A percentile compares a stretch with the other conserved stretches of the same genome.
Evolutionary conservation across 2,888 invertebrate species (phyloP).

Genomic region (Ypsolopha scabrella): DNA sequence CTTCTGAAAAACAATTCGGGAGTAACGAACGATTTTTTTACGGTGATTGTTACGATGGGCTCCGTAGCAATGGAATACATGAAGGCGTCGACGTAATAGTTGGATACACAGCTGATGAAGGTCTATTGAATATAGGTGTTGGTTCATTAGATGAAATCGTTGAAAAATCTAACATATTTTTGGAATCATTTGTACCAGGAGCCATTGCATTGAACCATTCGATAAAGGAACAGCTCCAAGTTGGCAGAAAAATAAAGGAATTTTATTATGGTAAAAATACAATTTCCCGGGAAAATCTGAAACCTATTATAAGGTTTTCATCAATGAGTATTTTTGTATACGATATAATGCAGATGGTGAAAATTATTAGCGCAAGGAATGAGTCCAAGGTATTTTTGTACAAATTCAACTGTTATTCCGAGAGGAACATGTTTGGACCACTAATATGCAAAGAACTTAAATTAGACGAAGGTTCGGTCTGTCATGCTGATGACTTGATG

Average conservation of each 20-base stretch:
- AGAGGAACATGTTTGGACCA: conserved; percentile 25
- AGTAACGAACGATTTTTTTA: conserved; percentile 31
- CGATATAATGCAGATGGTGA: conserved; percentile 21
- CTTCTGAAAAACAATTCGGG: conserved; percentile 32
- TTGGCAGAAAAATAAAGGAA: conserved; percentile 26
- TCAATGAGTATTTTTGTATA: conserved; percentile 23
- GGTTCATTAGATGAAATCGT: conserved; percentile 15
- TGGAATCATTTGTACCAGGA: conserved; percentile 31
- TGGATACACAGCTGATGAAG: conserved; percentile 80
- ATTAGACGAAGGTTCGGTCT: conserved; percentile 14
- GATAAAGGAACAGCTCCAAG: conserved; percentile 24
- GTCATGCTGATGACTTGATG: conserved; percentile 32
- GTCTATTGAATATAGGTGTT: conserved; percentile 28
- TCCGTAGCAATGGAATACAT: conserved; percentile 50
- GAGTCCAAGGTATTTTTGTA: conserved; percentile 31
- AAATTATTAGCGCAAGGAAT: conserved; percentile 18
- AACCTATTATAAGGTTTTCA: conserved; percentile 19
- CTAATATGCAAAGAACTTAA: conserved; percentile 15
- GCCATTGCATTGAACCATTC: conserved; percentile 21
- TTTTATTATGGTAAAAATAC: conserved; percentile 25
- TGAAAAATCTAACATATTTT: conserved; percentile 21
- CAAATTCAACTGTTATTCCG: conserved; percentile 33
- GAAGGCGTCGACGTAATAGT: conserved; percentile 73
- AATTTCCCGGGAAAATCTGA: conserved; percentile 19
- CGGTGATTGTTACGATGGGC: conserved; percentile 30